Evolutionary conservation across 64 coral and sea anemone genomes (phyloP), one percentile per base, ranked within the genome.

Genomic region (Platygyra sinensis): DNA sequence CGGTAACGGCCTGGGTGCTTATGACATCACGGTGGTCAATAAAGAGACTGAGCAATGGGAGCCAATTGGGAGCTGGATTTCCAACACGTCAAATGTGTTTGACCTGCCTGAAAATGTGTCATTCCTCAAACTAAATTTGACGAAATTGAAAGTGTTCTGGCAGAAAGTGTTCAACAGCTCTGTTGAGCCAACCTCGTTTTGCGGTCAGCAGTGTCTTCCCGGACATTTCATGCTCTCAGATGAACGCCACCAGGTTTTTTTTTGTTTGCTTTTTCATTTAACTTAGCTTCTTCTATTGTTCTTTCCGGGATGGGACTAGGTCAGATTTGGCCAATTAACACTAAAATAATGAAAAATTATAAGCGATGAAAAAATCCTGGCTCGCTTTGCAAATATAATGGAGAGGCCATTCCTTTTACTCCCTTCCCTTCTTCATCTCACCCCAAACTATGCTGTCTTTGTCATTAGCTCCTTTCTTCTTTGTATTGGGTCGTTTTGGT

Each of bases 1-100:
- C 30, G 94, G 94, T 13, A 91, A 96, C 73, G 73, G 94, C 57
- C 3, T 80, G 13, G 94, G 90, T 20, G 89, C 90, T 14, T 96
- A 96, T 80, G 94, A 96, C 81, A 87, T 96, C 73, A 93, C 67
- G 33, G 72, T 90, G 39, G 80, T 93, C 25, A 96, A 96, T 71
- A 30, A 72, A n/a, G 80, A 67, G 31, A 93, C 91, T 36, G 64
- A 93, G 19, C 30, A 75, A 71, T 96, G 91, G 91, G 78, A 89
- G 28, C 16, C 61, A 74, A 60, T 96, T n/a, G 94, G 94, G 6
- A 89, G 54, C 61, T 96, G 94, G 94, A 60, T 87, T 52, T 93
- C 90, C 19, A 96, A 89, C n/a, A 89, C 65, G 29, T 96, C 94
- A 11, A 82, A 77, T 46, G 90, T 73, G 24, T 55, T 55, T 78